phyloP scores from a whole-genome alignment of 1,140 invertebrate species.

The Hyles euphorbiae region DNA sequence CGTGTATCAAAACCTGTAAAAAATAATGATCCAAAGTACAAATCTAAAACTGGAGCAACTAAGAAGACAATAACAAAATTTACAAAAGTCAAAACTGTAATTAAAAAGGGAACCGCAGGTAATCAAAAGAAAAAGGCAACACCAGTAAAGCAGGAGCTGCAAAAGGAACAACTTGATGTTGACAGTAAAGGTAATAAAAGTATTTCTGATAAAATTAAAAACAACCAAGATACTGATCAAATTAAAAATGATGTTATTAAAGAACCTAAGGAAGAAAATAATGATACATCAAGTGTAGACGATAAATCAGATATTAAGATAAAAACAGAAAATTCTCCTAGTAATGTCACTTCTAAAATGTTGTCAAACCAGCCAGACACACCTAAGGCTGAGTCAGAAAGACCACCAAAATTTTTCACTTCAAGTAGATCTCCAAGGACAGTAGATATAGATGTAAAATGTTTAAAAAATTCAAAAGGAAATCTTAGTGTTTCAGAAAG shows the following conservation, averaged over 20 bases:
- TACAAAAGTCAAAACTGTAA: constrained; percentile 47
- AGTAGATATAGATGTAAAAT: constrained; percentile 67
- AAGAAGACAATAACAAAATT: constrained; percentile 45
- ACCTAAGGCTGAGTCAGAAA: constrained; percentile 53
- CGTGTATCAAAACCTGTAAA: constrained; percentile 33
- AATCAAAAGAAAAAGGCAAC: constrained; percentile 42
- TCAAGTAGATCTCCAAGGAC: constrained; percentile 59
- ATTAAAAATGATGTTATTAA: constrained; percentile 20
- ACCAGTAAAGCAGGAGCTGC: constrained; percentile 15
- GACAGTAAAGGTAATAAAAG: constrained; percentile 21
- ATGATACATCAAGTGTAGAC: constrained; percentile 14
- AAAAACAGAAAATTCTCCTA: neutral
- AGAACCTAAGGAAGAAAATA: constrained; percentile 19
- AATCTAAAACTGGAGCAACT: constrained; percentile 51
- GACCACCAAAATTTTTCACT: constrained; percentile 68
- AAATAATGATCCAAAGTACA: constrained; percentile 54
- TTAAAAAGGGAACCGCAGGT: constrained; percentile 38
- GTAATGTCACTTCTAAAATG: constrained; percentile 10
- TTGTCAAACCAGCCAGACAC: constrained; percentile 28
- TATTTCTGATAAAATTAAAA: constrained; percentile 12
- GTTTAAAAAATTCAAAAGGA: constrained; percentile 65
- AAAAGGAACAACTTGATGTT: constrained; percentile 22
- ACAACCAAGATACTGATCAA: constrained; percentile 14
- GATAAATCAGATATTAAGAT: constrained; percentile 5
- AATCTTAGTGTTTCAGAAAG: constrained; percentile 62